A percentile compares a stretch with the other conserved stretches of the same genome.
Conservation (phyloP, 2,113 vertebrate genomes). For the Xenopus borealis region DNA sequence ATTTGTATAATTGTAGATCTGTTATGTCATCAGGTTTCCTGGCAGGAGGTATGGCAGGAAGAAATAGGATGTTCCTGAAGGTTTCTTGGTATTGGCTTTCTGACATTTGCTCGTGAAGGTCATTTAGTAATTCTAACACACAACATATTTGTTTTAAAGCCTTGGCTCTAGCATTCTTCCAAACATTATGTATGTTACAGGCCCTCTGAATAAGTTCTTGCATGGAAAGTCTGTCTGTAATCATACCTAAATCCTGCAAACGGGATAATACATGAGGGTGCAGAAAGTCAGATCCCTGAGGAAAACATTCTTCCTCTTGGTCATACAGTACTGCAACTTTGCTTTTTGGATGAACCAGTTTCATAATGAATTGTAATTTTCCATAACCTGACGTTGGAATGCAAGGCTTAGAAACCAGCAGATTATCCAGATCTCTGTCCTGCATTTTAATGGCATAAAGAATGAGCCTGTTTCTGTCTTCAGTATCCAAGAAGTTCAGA, state of each 20-base stretch:
- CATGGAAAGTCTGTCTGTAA: slow-evolving; percentile 56
- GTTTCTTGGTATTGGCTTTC: slow-evolving; percentile 50
- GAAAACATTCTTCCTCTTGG: slow-evolving; percentile 63
- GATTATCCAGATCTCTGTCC: slow-evolving; percentile 55
- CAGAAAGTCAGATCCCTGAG: slow-evolving; percentile 63
- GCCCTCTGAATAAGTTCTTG: slow-evolving; percentile 69
- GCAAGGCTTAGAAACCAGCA: slow-evolving; percentile 64
- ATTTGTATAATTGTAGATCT: slow-evolving; percentile 43
- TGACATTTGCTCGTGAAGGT: slow-evolving; percentile 24
- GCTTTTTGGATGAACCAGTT: slow-evolving; percentile 70
- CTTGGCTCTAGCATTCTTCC: slow-evolving; percentile 51
- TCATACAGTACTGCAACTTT: slow-evolving; percentile 66
- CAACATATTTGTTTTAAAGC: slow-evolving; percentile 55
- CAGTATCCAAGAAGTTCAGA: slow-evolving; percentile 56
- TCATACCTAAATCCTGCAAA: slow-evolving; percentile 72
- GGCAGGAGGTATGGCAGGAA: slow-evolving; percentile 60
- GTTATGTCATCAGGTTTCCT: background rate
- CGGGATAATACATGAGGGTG: slow-evolving; percentile 59
- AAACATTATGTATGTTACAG: slow-evolving; percentile 51
- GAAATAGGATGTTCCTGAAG: slow-evolving; percentile 63
- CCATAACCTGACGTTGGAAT: slow-evolving; percentile 63
- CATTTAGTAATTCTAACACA: slow-evolving; percentile 66
- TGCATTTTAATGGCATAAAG: slow-evolving; percentile 70
- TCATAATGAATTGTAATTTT: slow-evolving; percentile 63
- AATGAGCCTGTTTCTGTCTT: slow-evolving; percentile 63